Conservation (phyloP, 2,113 vertebrate species). For the Galeopterus variegatus region DNA sequence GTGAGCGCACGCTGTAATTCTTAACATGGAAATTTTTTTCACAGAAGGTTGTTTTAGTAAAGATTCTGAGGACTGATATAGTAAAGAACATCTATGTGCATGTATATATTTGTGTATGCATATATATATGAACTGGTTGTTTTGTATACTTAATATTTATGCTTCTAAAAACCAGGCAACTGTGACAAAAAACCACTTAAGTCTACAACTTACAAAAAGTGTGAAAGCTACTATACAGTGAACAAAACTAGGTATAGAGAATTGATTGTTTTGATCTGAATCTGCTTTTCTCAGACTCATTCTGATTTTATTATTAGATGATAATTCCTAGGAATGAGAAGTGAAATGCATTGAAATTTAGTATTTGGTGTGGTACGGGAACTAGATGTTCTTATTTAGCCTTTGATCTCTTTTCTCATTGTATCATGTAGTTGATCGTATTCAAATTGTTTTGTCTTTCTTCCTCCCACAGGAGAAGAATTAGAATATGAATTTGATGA, state of each 20-base stretch:
- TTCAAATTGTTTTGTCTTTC: slow-evolving; percentile 61
- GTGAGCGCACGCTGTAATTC: too few relatives aligned
- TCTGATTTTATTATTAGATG: slow-evolving; percentile 42
- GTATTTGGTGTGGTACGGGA: background rate
- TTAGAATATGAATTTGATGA: slow-evolving; percentile 98
- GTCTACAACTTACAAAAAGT: background rate
- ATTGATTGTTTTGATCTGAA: slow-evolving; percentile 35
- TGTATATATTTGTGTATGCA: background rate
- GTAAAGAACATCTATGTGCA: background rate
- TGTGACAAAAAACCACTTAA: slow-evolving; percentile 14
- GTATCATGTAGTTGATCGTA: slow-evolving; percentile 16
- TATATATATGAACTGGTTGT: background rate
- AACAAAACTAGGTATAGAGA: background rate
- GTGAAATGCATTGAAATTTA: slow-evolving; percentile 38
- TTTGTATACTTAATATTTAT: slow-evolving; percentile 31
- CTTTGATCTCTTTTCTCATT: slow-evolving; percentile 2
- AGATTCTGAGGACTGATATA: background rate
- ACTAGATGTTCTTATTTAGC: slow-evolving; percentile 40
- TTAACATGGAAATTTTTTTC: background rate
- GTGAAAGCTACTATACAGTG: background rate
- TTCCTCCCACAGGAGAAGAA: slow-evolving; percentile 93
- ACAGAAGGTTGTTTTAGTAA: slow-evolving; percentile 21
- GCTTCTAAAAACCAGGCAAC: slow-evolving; percentile 51
- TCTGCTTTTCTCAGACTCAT: slow-evolving; percentile 45
- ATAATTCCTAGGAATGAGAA: slow-evolving; percentile 15